These are phyloP conservation scores for Aleiodes leptofemur DNA, from an alignment of 2,888 invertebrate species.

Conservation along the genomic window DNA sequence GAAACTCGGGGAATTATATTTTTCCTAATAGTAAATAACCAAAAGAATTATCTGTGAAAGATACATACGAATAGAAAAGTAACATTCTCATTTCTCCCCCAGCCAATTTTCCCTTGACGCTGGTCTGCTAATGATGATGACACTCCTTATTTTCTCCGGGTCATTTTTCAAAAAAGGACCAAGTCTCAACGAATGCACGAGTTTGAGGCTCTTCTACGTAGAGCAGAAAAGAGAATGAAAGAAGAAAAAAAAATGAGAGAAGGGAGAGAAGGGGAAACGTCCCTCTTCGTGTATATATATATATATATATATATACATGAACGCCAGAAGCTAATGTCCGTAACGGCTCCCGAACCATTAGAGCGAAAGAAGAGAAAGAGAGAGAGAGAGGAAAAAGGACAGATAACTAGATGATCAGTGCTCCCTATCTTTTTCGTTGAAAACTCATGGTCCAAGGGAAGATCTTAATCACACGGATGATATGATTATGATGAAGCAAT, in stretches of 20 bases:
- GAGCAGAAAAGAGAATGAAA: slow-evolving; percentile 41
- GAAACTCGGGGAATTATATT: too few species aligned
- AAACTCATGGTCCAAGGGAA: slow-evolving; percentile 28
- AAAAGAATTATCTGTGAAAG: slow-evolving; percentile 22
- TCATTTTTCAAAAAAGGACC: slow-evolving; percentile 73
- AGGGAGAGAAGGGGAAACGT: slow-evolving; percentile 49
- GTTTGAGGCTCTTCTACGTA: not conserved
- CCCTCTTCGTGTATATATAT: slow-evolving; percentile 48
- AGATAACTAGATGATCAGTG: slow-evolving; percentile 38
- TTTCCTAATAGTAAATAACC: not conserved
- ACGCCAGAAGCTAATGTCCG: slow-evolving; percentile 73
- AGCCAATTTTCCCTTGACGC: slow-evolving; percentile 60
- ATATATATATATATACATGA: slow-evolving; percentile 5
- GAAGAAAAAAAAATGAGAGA: slow-evolving; percentile 38
- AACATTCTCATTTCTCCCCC: slow-evolving; percentile 43
- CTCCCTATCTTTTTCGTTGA: slow-evolving; percentile 27
- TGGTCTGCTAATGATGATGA: slow-evolving; percentile 74
- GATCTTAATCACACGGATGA: slow-evolving; percentile 44
- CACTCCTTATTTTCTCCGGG: slow-evolving; percentile 73
- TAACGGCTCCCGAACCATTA: slow-evolving; percentile 73
- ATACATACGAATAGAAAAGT: not conserved
- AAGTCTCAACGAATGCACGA: slow-evolving; percentile 37
- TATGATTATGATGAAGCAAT: slow-evolving; percentile 47
- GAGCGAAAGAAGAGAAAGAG: slow-evolving; percentile 54
- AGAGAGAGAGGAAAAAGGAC: slow-evolving; percentile 13